Evolutionary conservation across 1,140 invertebrate species (phyloP), one percentile per base, ranked within the genome.

Genomic region (Aradophagus sp.): DNA sequence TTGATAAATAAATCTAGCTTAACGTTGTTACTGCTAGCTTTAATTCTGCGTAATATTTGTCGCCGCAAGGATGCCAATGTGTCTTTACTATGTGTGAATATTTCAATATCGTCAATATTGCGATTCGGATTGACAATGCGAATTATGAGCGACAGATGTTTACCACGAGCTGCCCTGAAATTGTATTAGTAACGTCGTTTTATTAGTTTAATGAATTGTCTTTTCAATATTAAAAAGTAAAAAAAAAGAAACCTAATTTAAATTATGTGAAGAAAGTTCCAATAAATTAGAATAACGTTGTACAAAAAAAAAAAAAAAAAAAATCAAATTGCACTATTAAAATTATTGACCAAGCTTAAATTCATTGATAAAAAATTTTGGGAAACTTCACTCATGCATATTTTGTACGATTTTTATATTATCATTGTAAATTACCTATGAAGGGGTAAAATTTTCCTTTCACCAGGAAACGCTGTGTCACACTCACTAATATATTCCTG

Each of bases 401-500:
- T n/a, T n/a, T n/a, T n/a, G n/a, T n/a, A n/a, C n/a, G n/a, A n/a
- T n/a, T n/a, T n/a, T n/a, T n/a, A n/a, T n/a, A n/a, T n/a, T n/a
- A n/a, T n/a, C n/a, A n/a, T n/a, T n/a, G n/a, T n/a, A n/a, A n/a
- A 11, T 17, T 42, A 93, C 90, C 93, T 91, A 78, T 93, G 92
- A 36, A 97, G 89, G 16, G 95, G 95, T 68, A 98, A 86, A 77
- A 96, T 93, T 74, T 93, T 92, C 61, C 97, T 88, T 81, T 99
- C 97, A 6, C 94, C 93, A 15, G 91, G 91, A 86, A 95, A 98
- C 50, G 94, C 92, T 52, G 92, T 91, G 87, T 99, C 97, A 88
- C 96, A 98, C 85, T 99, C 96, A 61, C 92, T 93, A 48, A 99
- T 92, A 81, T 99, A 99, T 86, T 98, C 96, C 77, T 95, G 92